These are phyloP conservation scores for Benitochromis conjunctus DNA, from an alignment of 2,113 vertebrate genomes.

Conservation along the genomic window DNA sequence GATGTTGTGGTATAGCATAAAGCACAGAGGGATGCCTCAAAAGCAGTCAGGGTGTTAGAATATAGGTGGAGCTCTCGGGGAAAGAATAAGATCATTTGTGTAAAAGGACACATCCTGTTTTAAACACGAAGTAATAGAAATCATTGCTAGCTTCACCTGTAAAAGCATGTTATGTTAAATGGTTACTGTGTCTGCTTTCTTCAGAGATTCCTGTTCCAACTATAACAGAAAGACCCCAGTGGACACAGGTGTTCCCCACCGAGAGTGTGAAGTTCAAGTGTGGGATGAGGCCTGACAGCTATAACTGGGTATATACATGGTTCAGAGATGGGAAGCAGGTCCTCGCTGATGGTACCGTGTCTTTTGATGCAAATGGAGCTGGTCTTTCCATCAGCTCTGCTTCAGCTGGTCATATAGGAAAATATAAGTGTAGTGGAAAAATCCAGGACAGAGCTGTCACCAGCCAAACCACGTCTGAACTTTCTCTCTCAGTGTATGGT, in stretches of 20 bases:
- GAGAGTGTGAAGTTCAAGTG: slow-evolving; percentile 39
- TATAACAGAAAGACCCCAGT: background rate
- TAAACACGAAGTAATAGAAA: background rate
- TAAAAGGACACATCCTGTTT: background rate
- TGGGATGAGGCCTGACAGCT: background rate
- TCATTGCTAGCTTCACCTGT: background rate
- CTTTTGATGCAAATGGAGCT: background rate
- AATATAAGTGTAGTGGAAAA: background rate
- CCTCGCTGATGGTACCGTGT: background rate
- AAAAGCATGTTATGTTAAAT: background rate
- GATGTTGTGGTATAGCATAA: slow-evolving; percentile 46
- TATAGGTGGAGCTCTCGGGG: background rate
- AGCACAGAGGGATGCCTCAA: background rate
- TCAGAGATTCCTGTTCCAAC: slow-evolving; percentile 32
- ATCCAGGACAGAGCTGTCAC: background rate
- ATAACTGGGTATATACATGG: slow-evolving; percentile 31
- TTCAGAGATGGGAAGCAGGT: background rate
- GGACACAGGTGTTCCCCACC: slow-evolving; percentile 36
- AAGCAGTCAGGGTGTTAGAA: background rate
- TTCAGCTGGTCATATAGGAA: background rate
- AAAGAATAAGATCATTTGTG: background rate
- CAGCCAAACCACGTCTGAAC: background rate
- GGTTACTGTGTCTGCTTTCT: background rate
- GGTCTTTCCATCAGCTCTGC: slow-evolving; percentile 24
- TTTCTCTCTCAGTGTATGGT: slow-evolving; percentile 8